Conservation (phyloP, 2,113 vertebrate genomes). For the Vicugna pacos region DNA sequence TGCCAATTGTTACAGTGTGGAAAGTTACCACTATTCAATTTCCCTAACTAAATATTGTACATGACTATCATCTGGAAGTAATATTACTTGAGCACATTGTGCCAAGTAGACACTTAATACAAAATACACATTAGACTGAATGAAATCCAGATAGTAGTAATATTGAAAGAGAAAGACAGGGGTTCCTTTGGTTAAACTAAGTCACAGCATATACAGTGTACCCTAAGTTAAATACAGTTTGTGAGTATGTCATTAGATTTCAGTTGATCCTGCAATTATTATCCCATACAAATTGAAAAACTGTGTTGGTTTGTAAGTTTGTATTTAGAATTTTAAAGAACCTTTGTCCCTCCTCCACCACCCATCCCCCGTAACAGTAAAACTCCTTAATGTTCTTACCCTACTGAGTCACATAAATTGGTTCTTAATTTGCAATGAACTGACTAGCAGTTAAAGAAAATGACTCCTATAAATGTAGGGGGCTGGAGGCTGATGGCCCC, state of each 20-base stretch:
- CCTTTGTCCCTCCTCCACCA: not conserved
- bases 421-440: not conserved
- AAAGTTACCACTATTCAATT: not conserved
- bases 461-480: not conserved
- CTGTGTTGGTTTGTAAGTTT: not conserved
- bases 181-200: slow-evolving; percentile 19
- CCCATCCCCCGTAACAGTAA: not conserved
- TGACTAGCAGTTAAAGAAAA: not conserved
- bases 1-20: not conserved
- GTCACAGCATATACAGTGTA: not conserved
- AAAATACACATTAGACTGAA: slow-evolving; percentile 59
- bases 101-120: slow-evolving; percentile 72
- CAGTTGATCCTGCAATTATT: not conserved
- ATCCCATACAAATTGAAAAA: not conserved
- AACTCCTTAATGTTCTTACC: not conserved
- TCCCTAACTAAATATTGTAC: slow-evolving; percentile 36
- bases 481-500: not conserved
- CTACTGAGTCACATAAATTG: not conserved
- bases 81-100: slow-evolving; percentile 13
- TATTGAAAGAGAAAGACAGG: not conserved
- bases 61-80: slow-evolving; percentile 67
- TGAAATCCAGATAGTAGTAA: slow-evolving; percentile 53
- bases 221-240: not conserved
- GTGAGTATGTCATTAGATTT: not conserved
- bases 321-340: slow-evolving; percentile 41